Conservation (phyloP, 2,113 vertebrate genomes). For the Talpa occidentalis region DNA sequence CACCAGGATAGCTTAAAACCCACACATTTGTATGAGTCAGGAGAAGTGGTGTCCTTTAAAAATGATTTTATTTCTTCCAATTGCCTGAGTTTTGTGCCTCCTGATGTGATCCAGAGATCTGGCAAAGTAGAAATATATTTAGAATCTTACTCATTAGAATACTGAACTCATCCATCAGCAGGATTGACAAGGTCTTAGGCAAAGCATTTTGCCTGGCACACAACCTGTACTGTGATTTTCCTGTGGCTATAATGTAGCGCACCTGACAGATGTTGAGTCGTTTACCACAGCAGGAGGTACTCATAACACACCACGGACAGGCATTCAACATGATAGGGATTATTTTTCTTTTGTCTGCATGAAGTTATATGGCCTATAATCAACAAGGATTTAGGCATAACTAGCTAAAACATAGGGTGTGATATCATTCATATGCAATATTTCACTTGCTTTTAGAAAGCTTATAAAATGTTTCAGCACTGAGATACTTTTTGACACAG, state of each 20-base stretch:
- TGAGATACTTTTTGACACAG: constrained; percentile 65
- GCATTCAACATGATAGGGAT: constrained; percentile 67
- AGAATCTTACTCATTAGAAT: constrained; percentile 86
- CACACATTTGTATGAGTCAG: constrained; percentile 81
- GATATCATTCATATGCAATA: constrained; percentile 65
- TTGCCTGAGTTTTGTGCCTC: constrained; percentile 81
- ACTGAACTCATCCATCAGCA: constrained; percentile 82
- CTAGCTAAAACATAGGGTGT: constrained; percentile 66
- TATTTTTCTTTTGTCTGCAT: constrained; percentile 80
- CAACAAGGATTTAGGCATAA: constrained; percentile 71
- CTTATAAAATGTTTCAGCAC: constrained; percentile 66
- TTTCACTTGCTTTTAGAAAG: constrained; percentile 47
- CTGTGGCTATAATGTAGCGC: constrained; percentile 80
- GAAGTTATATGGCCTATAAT: constrained; percentile 65
- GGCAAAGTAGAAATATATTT: constrained; percentile 85
- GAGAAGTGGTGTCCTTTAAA: constrained; percentile 82
- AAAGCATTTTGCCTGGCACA: constrained; percentile 82
- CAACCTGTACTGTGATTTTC: constrained; percentile 80
- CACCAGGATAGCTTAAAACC: constrained; percentile 74
- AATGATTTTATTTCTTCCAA: constrained; percentile 81
- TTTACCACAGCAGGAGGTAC: constrained; percentile 80
- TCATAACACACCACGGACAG: constrained; percentile 80
- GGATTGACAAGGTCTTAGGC: constrained; percentile 84
- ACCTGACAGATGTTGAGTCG: constrained; percentile 88
- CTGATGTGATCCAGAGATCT: constrained; percentile 80